phyloP scores from a whole-genome alignment of 2,797 vertebrate species.

The Argentina silus region DNA sequence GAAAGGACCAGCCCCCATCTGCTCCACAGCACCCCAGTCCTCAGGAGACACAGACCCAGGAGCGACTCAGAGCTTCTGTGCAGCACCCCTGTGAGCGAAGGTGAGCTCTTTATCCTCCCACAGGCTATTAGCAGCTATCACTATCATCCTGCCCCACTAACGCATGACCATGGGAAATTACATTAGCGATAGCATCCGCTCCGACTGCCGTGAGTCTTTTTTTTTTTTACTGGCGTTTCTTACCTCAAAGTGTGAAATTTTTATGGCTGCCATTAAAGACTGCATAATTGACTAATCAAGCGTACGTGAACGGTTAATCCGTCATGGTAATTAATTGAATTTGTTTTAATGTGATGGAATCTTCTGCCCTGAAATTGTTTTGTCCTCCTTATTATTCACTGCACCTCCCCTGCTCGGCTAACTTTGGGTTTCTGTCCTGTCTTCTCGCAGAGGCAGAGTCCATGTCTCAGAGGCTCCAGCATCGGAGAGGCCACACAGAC shows the following conservation, averaged over 20 bases:
- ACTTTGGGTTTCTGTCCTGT: slow-evolving; percentile 15
- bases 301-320: slow-evolving; percentile 27
- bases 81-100: slow-evolving; percentile 82
- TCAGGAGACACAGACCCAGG: slow-evolving; percentile 65
- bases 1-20: slow-evolving; percentile 68
- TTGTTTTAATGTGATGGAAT: slow-evolving; percentile 25
- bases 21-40: slow-evolving; percentile 86
- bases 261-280: slow-evolving; percentile 24
- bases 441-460: slow-evolving; percentile 67
- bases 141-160: neutral
- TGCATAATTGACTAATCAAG: slow-evolving; percentile 31
- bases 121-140: neutral
- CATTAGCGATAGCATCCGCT: neutral
- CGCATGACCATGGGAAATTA: neutral
- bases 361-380: slow-evolving; percentile 18
- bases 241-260: slow-evolving; percentile 25
- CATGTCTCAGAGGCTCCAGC: slow-evolving; percentile 79
- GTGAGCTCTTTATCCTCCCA: slow-evolving; percentile 62
- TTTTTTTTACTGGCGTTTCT: neutral
- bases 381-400: slow-evolving; percentile 9
- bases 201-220: neutral
- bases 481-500: slow-evolving; percentile 79
- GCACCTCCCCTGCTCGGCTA: neutral
- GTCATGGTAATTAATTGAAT: slow-evolving; percentile 30
- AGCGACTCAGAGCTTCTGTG: slow-evolving; percentile 73